Evolutionary conservation across 2,888 invertebrate species (phyloP).

Genomic region (Nasonovia ribisnigri): DNA sequence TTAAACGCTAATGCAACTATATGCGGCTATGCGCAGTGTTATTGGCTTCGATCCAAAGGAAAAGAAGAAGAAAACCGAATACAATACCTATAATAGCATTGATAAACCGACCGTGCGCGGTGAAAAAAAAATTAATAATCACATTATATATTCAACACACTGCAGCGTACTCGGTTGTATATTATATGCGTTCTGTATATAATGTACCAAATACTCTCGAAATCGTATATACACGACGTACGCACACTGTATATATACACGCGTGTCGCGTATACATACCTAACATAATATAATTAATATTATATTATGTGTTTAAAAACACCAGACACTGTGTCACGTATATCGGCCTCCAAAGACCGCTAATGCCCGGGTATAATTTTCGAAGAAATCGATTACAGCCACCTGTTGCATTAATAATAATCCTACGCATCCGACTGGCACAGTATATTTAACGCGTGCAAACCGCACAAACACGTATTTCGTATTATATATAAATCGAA

Average conservation of each 20-base stretch:
- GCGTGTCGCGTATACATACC: neutral
- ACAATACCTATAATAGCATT: neutral
- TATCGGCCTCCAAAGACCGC: conserved; percentile 17
- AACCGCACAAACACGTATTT: conserved; percentile 13
- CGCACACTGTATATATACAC: neutral
- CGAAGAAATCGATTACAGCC: conserved; percentile 52
- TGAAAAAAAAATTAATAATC: conserved; percentile 46
- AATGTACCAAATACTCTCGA: neutral
- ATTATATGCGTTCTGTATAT: neutral
- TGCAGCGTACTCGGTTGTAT: neutral
- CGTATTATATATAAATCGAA: neutral
- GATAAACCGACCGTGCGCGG: conserved; percentile 2
- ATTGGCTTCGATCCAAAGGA: conserved; percentile 22
- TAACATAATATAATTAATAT: neutral
- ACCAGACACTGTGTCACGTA: conserved; percentile 17
- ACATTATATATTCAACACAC: conserved; percentile 20
- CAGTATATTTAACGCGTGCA: neutral
- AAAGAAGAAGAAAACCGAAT: conserved; percentile 14
- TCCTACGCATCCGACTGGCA: neutral
- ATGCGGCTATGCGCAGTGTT: neutral
- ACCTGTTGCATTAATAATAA: conserved; percentile 55
- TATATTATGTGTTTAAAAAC: neutral
- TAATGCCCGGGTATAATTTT: conserved; percentile 22
- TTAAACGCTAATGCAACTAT: conserved; percentile 31
- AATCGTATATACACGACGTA: too few relatives aligned